phyloP scores from a whole-genome alignment of 1,140 invertebrate species.

The Drosophila dunni region DNA sequence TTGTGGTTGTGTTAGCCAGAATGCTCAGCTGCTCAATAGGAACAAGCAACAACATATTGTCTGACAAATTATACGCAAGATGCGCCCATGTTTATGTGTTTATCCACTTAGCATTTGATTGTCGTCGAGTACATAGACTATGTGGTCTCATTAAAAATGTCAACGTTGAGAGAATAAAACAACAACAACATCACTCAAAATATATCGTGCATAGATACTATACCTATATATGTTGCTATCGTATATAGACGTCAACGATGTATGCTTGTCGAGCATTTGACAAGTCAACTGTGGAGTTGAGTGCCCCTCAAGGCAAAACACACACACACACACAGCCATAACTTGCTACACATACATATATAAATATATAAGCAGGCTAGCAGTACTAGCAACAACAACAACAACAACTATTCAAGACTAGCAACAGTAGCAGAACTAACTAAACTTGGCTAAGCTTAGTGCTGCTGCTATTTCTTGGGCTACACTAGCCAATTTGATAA shows the following conservation, averaged over 20 bases:
- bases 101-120: slow-evolving; percentile 61
- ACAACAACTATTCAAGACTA: slow-evolving; percentile 22
- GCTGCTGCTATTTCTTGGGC: too few relatives aligned
- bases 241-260: slow-evolving; percentile 20
- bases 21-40: slow-evolving; percentile 6
- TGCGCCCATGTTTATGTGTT: slow-evolving; percentile 47
- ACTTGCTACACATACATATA: not conserved
- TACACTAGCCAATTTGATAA: too few relatives aligned
- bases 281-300: slow-evolving; percentile 73
- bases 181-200: not conserved
- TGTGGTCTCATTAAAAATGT: slow-evolving; percentile 63
- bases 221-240: not conserved
- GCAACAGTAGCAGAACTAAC: slow-evolving; percentile 67
- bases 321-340: slow-evolving; percentile 9
- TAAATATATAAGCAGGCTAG: slow-evolving; percentile 42
- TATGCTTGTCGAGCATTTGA: slow-evolving; percentile 65
- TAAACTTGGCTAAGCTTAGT: slow-evolving; percentile 48
- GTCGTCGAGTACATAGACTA: slow-evolving; percentile 9
- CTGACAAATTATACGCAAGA: slow-evolving; percentile 65
- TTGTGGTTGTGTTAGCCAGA: slow-evolving; percentile 35
- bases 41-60: slow-evolving; percentile 18
- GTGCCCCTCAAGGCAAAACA: slow-evolving; percentile 64
- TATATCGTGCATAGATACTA: not conserved
- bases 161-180: slow-evolving; percentile 36
- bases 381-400: slow-evolving; percentile 40